Evolutionary conservation across 2,888 invertebrate species (phyloP), one percentile per base, ranked within the genome.

Genomic region (Agonopterix heracliana): DNA sequence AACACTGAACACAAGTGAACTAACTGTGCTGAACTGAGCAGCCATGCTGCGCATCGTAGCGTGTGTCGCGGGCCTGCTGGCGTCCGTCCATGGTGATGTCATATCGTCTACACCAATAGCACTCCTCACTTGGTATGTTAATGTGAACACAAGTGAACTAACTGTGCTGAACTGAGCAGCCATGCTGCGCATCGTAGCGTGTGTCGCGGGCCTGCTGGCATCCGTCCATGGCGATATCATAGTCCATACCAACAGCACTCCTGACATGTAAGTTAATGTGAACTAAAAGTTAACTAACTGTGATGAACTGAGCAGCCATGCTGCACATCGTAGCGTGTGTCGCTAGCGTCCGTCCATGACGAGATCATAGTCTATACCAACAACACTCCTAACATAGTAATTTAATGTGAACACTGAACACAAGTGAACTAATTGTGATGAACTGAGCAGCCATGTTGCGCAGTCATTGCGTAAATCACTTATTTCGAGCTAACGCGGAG

Each of bases 81-180:
- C 68, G 8, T 50, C 62, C 9, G 78, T 64, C 9, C 52, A 57
- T 26, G 80, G 69, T 41, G 67, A 70, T 55, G 64, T 87, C 53
- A n/a, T n/a, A 63, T 79, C 9, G 76, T 83, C 9, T 81, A 72
- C 60, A 73, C 72, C 1, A 64, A 71, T 53, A 63, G 63, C 3
- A 58, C 59, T 12, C 82, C 84, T 17, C 78, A 81, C 53, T 48
- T 66, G 52, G 85, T 84, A 50, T 78, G 78, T n/a, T n/a, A n/a
- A n/a, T n/a, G 17, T 17, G 3, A 17, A 17, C 17, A 17, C 2
- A 17, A 17, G 17, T 17, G 17, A 17, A 17, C 3, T 17, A 17
- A 17, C 3, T 17, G 17, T 17, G 17, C 2, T 17, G 3, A 2
- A 17, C 17, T 17, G 17, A 17, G 17, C 17, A 3, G 17, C 44